Evolutionary conservation across 2,113 vertebrate genomes (phyloP).

Genomic region (Sciurus niger): DNA sequence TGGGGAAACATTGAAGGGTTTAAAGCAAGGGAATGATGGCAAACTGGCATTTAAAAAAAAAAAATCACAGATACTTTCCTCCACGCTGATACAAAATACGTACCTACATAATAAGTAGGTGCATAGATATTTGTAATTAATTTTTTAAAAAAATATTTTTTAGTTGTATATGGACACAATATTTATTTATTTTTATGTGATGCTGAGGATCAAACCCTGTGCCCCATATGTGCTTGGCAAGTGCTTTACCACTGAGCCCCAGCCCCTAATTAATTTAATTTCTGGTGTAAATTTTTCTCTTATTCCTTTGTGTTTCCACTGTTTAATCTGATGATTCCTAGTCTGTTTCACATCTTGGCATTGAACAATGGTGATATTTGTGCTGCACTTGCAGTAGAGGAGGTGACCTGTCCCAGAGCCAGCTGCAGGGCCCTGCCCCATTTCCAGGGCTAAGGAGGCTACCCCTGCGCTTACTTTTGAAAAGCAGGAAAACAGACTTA

Average conservation of each 20-base stretch:
- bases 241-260: too few species aligned
- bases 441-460: not conserved
- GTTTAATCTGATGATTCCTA: not conserved
- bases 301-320: not conserved
- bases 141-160: not conserved
- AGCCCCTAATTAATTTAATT: not conserved
- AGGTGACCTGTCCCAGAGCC: not conserved
- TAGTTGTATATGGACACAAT: too few species aligned
- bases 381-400: not conserved
- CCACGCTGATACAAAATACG: not conserved
- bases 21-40: not conserved
- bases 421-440: too few species aligned
- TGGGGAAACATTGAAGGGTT: not conserved
- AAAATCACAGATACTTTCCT: not conserved
- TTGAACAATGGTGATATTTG: not conserved
- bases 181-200: too few species aligned
- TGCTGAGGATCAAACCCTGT: too few species aligned
- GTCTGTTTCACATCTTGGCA: not conserved
- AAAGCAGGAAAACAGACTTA: not conserved
- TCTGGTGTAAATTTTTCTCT: not conserved
- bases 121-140: not conserved
- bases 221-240: too few species aligned
- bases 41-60: not conserved
- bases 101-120: not conserved
- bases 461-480: not conserved